Base-by-base conservation (phyloP, 2,113 vertebrate genomes). In the Orientallactaga bullata region DNA sequence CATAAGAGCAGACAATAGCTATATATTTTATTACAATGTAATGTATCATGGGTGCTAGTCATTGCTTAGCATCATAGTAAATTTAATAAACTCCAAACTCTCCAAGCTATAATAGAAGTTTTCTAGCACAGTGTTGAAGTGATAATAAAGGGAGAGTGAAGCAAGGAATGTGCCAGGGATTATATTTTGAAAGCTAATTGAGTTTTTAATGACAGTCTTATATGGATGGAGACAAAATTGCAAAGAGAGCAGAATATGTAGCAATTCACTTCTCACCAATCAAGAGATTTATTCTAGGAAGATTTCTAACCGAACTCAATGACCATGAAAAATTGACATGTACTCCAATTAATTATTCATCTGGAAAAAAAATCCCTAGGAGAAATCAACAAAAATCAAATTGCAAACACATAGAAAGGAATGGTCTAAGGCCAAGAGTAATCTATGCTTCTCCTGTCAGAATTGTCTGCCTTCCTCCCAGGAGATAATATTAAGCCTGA, bases 321-420 rank as follows among this genome's bases (percentile, higher is more conserved):
- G 90, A 60, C 76, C 76, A 79, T 78, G 76, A 83, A 92, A 93
- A 93, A 91, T 92, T 92, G 90, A 94, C 65, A 35, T 65, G 63
- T 74, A 86, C 26, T 93, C 72, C 66, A 95, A 95, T 97, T 97
- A 98, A 97, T 97, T 97, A 97, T 97, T 97, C 69, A 94, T 96
- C 82, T 94, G 85, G 47, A 95, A 94, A 95, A 51, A 94, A 88
- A 93, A 72, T 85, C 69, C 95, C 91, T 91, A 55, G 66, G 94
- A 97, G 95, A 97, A 97, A 83, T 95, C 89, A 97, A 95, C 96
- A 97, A 95, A 97, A 94, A 96, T 95, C 91, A 95, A 96, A 90
- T 80, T 93, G 85, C 60, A 91, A 80, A 89, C 84, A 95, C 69
- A 42, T 18, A 82, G 77, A 89, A 88, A 69, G 89, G 90, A 79